Conservation (phyloP, 1,140 invertebrate species). For the Drosophila prosaltans region DNA sequence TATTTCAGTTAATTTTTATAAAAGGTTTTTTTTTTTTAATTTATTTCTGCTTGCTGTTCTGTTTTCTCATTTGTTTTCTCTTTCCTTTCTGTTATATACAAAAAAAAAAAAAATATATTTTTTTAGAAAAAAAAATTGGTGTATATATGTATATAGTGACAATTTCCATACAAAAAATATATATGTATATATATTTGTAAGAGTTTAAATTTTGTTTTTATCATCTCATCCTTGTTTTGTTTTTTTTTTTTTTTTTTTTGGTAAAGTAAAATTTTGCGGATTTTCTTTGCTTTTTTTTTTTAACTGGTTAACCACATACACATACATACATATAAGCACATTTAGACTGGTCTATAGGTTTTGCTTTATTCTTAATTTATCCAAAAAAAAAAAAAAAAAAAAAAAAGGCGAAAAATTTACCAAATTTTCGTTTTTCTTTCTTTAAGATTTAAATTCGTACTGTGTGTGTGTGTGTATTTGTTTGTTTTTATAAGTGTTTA, state of each 20-base stretch:
- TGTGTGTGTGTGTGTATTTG: slow-evolving; percentile 1
- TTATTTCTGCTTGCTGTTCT: slow-evolving; percentile 16
- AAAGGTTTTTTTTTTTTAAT: slow-evolving; percentile 27
- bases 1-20: slow-evolving; percentile 39
- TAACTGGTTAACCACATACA: slow-evolving; percentile 34
- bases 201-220: slow-evolving; percentile 57
- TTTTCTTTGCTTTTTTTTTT: slow-evolving; percentile 29
- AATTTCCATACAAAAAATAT: slow-evolving; percentile 50
- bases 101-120: slow-evolving; percentile 42
- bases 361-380: slow-evolving; percentile 10
- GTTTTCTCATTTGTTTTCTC: slow-evolving; percentile 6
- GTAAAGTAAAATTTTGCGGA: slow-evolving; percentile 66
- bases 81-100: slow-evolving; percentile 24
- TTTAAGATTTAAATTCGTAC: slow-evolving; percentile 67
- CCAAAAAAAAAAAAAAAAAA: slow-evolving; percentile 42
- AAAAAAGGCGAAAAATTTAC: not conserved
- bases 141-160: slow-evolving; percentile 21
- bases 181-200: slow-evolving; percentile 51
- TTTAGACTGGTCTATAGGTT: slow-evolving; percentile 56
- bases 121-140: not conserved
- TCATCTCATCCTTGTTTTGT: not conserved
- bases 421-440: slow-evolving; percentile 23
- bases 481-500: not conserved
- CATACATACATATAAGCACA: slow-evolving; percentile 54
- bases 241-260: slow-evolving; percentile 22